Evolutionary conservation across 1,140 invertebrate genomes (phyloP).

Genomic region (Myzus persicae): DNA sequence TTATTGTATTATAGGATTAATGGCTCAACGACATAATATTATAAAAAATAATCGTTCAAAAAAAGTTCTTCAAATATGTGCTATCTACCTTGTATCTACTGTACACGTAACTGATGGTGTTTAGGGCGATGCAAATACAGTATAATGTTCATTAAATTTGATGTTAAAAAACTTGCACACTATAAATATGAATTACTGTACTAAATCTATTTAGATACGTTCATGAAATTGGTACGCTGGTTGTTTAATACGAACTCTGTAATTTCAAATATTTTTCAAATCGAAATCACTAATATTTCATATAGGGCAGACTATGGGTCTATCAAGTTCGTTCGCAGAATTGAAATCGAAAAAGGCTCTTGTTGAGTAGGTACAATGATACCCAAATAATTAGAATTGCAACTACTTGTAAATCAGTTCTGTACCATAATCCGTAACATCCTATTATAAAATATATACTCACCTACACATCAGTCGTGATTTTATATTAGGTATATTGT

Average conservation of each 20-base stretch:
- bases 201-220: not conserved
- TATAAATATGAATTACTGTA: too few relatives aligned
- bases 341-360: too few relatives aligned
- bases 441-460: not conserved
- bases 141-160: too few relatives aligned
- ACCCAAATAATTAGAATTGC: too few relatives aligned
- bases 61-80: not conserved
- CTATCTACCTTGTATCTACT: too few relatives aligned
- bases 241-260: not conserved
- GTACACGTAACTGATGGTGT: too few relatives aligned
- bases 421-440: not conserved
- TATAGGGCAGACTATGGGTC: not conserved
- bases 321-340: not conserved
- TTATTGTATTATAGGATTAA: not conserved
- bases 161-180: too few relatives aligned
- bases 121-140: too few relatives aligned
- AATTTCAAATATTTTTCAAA: not conserved
- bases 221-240: not conserved
- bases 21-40: not conserved
- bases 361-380: too few relatives aligned
- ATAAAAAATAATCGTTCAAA: not conserved
- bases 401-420: too few relatives aligned
- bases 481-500: not conserved
- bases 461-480: not conserved
- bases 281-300: not conserved